phyloP scores from a whole-genome alignment of 2,797 vertebrate genomes.

The Hozukius guyotensis region DNA sequence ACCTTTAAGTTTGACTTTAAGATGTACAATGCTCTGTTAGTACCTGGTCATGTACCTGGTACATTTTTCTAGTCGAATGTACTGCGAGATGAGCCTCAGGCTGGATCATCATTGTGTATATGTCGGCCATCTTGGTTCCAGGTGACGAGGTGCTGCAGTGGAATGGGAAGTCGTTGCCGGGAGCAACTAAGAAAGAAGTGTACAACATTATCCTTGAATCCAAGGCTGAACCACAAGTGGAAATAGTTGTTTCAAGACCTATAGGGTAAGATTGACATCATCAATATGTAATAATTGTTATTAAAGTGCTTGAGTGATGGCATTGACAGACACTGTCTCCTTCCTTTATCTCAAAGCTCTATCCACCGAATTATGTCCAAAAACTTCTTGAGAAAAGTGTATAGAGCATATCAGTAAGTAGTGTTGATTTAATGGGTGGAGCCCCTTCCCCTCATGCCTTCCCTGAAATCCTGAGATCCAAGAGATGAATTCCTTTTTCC shows the following conservation, averaged over 20 bases:
- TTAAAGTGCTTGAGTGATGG: neutral
- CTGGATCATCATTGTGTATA: constrained; percentile 23
- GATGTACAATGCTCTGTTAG: neutral
- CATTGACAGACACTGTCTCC: constrained; percentile 68
- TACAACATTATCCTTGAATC: constrained; percentile 99
- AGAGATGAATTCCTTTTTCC: constrained; percentile 4
- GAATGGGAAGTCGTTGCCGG: constrained; percentile 97
- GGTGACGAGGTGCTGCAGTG: constrained; percentile 98
- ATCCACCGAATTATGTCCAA: constrained; percentile 87
- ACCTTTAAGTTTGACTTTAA: neutral
- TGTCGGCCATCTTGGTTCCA: constrained; percentile 78
- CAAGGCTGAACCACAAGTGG: constrained; percentile 98
- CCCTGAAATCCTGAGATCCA: constrained; percentile 43
- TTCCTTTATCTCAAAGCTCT: constrained; percentile 82
- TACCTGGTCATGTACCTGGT: neutral
- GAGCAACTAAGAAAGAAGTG: constrained; percentile 99
- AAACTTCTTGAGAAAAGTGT: constrained; percentile 91
- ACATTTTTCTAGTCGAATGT: neutral
- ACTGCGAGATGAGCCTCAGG: neutral
- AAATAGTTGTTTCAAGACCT: constrained; percentile 98
- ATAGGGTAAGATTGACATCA: constrained; percentile 89
- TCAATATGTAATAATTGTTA: neutral
- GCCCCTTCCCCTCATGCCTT: constrained; percentile 39
- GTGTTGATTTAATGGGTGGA: constrained; percentile 42
- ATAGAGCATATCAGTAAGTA: constrained; percentile 93